Evolutionary conservation across 2,113 vertebrate genomes (phyloP), one percentile per base, ranked within the genome.

Genomic region (Silurus glanis): DNA sequence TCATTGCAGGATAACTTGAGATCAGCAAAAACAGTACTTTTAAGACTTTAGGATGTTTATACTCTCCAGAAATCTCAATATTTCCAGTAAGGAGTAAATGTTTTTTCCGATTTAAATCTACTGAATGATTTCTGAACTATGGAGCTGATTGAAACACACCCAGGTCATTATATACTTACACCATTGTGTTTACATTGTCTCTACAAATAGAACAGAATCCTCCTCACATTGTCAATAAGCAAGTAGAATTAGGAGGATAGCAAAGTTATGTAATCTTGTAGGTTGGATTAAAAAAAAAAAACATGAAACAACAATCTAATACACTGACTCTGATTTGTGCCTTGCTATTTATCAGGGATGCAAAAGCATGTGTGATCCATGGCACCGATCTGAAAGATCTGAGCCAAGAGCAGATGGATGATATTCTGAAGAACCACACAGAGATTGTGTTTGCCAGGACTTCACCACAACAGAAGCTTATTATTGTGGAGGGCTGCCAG

Each of bases 391-490:
- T 97, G 82, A 97, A 97, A 90, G 96, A 97, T 78, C 93, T 97
- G 72, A 66, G 72, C 17, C 93, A 95, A 0, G 96, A 96, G 0
- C 96, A 97, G 88, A 97, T 97, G 51, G 96, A 97, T 0, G 97
- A 97, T 53, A 94, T 97, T 87, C 91, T 97, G 89, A 95, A 93
- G 92, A 97, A 97, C 91, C 96, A 97, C 93, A 97, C 97, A 0
- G 97, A 96, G 92, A 96, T 97, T 0, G 94, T 95, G 78, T 96
- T 98, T 5, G 97, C 97, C 61, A 94, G 97, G 71, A 98, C 97
- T 2, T 97, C 97, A 37, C 97, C 97, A 3, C 97, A 97, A 88
- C 97, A 97, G 94, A 97, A 97, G 69, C 95, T 97, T 67, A 96
- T 97, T 90, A 97, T 98, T 0, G 97, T 97, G 67, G 94, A 94